Percentiles rank a stretch among this genome's conserved stretches.
phyloP scores from a whole-genome alignment of 2,797 vertebrate species.

The Ibycter americanus region DNA sequence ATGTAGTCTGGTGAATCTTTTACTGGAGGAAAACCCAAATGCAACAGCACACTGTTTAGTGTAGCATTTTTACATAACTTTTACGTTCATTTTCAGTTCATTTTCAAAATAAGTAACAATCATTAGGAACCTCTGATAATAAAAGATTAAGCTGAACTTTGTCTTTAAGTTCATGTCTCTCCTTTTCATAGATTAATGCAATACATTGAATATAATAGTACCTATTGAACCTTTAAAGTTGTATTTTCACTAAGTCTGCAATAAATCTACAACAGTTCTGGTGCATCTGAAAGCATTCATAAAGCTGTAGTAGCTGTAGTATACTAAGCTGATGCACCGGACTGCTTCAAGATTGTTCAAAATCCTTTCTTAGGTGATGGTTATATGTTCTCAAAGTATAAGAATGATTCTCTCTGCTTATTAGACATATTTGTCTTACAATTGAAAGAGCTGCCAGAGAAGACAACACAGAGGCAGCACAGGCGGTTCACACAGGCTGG shows the following conservation, averaged over 20 bases:
- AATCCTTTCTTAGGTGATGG: neutral
- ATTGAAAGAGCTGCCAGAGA: neutral
- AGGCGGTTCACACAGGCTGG: neutral
- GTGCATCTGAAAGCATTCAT: neutral
- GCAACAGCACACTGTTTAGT: neutral
- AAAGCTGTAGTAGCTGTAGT: neutral
- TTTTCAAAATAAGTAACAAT: neutral
- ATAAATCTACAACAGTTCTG: conserved; percentile 4
- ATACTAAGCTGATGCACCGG: neutral
- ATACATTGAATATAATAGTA: neutral
- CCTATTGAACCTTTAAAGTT: neutral
- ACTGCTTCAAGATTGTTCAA: conserved; percentile 51
- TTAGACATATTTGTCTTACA: neutral
- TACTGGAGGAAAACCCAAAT: neutral
- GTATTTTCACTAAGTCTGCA: neutral
- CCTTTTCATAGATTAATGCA: neutral
- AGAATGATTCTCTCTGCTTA: neutral
- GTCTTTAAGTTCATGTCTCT: neutral
- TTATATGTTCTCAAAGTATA: neutral
- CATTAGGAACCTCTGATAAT: neutral
- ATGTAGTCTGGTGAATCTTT: conserved; percentile 17
- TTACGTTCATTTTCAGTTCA: neutral
- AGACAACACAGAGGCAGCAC: neutral
- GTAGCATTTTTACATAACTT: neutral
- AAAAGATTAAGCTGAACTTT: neutral